Percentiles rank a stretch among this genome's conserved stretches.
Evolutionary conservation across 2,888 invertebrate genomes (phyloP).

Genomic region (Chrysolina oricalcia): DNA sequence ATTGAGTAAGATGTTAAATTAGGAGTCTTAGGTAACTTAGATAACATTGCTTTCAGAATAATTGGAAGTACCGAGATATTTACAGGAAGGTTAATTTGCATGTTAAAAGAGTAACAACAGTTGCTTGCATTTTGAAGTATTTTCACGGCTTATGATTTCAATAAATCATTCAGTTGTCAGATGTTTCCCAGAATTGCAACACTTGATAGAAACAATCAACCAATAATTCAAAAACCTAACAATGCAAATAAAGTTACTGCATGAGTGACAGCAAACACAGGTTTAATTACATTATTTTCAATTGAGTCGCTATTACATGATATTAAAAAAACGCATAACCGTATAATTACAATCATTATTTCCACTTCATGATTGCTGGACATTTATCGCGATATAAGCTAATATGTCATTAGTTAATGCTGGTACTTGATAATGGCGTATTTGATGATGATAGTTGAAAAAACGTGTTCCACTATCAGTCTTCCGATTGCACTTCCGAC

Average conservation of each 20-base stretch:
- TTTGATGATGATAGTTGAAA: not conserved
- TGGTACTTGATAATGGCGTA: not conserved
- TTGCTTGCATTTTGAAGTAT: no score
- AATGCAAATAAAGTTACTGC: not conserved
- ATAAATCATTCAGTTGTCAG: not conserved
- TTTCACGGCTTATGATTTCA: not conserved
- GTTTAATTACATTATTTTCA: not conserved
- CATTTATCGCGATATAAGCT: not conserved
- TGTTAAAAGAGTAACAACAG: no score
- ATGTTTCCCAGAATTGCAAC: not conserved
- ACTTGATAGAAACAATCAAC: not conserved
- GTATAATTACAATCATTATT: not conserved
- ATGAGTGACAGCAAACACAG: constrained; percentile 12
- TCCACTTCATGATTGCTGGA: not conserved
- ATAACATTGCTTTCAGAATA: no score
- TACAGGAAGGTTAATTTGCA: no score
- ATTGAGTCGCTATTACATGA: not conserved
- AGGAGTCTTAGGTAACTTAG: no score
- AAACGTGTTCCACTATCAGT: no score
- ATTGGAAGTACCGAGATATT: no score
- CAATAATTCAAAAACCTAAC: not conserved
- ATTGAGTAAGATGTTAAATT: no score
- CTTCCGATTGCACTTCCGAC: no score
- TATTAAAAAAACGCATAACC: not conserved
- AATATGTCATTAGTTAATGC: not conserved